phyloP scores from a whole-genome alignment of 2,888 invertebrate genomes.

The Euproctis similis region DNA sequence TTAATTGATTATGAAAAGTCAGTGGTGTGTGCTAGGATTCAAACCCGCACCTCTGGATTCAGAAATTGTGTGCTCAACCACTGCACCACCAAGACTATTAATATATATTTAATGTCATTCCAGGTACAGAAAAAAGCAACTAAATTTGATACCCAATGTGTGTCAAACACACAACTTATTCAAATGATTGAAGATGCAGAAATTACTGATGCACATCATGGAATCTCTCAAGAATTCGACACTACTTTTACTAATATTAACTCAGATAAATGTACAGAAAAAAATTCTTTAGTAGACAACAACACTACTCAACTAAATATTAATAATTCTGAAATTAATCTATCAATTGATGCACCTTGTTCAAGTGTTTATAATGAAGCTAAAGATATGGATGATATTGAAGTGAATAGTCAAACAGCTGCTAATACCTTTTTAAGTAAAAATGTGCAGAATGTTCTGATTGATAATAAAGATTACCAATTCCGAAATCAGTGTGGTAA shows the following conservation, averaged over 20 bases:
- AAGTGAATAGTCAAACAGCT: not conserved
- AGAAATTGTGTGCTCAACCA: too few species aligned
- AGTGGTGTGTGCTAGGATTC: too few species aligned
- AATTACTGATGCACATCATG: conserved; percentile 29
- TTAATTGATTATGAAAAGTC: too few species aligned
- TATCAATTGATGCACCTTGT: not conserved
- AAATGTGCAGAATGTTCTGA: too few species aligned
- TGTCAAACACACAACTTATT: conserved; percentile 54
- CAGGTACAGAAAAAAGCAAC: conserved; percentile 26
- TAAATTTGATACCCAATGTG: conserved; percentile 56
- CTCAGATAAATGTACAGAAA: conserved; percentile 4
- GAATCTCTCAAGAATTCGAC: conserved; percentile 50
- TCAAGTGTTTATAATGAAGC: not conserved
- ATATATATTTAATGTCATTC: too few species aligned
- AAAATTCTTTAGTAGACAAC: not conserved
- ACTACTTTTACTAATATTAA: conserved; percentile 15
- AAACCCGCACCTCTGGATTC: too few species aligned
- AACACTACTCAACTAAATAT: too few species aligned
- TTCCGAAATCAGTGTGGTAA: not conserved
- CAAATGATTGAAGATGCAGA: conserved; percentile 50
- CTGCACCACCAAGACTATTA: too few species aligned
- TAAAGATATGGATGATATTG: not conserved
- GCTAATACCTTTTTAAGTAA: too few species aligned
- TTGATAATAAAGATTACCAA: too few species aligned
- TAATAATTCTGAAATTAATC: not conserved